A percentile compares a stretch with the other conserved stretches of the same genome.
phyloP scores from a whole-genome alignment of 2,113 vertebrate species.

The Tragelaphus buxtoni region DNA sequence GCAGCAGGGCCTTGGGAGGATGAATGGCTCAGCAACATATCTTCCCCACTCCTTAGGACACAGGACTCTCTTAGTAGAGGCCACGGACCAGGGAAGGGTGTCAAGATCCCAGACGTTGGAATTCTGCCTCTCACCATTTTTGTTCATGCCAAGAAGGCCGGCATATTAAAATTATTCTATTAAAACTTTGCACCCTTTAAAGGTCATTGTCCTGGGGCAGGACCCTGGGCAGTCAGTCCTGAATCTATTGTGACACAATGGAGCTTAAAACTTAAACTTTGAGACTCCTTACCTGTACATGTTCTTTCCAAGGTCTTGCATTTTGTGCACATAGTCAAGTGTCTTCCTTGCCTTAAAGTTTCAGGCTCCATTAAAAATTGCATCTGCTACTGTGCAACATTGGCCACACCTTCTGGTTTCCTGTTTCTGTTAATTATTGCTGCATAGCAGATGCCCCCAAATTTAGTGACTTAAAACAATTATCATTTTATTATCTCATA shows the following conservation, averaged over 20 bases:
- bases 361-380: background rate
- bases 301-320: background rate
- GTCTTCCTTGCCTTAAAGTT: background rate
- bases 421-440: background rate
- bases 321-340: background rate
- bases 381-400: background rate
- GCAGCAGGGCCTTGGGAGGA: background rate
- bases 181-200: background rate
- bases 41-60: background rate
- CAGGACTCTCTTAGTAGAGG: background rate
- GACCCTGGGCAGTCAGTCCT: background rate
- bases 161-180: background rate
- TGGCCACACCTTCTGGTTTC: background rate
- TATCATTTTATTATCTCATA: background rate
- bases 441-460: background rate
- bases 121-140: background rate
- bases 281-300: background rate
- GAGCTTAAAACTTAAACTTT: background rate
- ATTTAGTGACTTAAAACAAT: background rate
- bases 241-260: background rate
- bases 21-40: background rate
- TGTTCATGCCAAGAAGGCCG: background rate
- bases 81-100: background rate
- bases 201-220: background rate
- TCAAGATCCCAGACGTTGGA: background rate